Evolutionary conservation across 2,113 vertebrate genomes (phyloP).

Genomic region (Fregata magnificens): DNA sequence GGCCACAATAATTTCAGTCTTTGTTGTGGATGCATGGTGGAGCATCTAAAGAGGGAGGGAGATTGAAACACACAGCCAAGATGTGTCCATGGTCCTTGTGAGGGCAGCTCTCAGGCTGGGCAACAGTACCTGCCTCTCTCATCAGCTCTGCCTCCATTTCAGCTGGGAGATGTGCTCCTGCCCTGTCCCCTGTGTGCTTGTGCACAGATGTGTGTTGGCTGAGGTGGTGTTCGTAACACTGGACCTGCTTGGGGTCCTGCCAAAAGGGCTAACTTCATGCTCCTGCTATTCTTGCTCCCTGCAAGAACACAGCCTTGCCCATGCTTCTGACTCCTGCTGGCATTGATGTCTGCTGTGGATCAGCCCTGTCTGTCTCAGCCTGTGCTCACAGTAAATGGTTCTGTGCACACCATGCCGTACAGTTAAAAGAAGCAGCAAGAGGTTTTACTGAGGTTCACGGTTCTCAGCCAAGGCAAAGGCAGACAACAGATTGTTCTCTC

Average conservation of each 20-base stretch:
- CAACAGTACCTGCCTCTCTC: not conserved
- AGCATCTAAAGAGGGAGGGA: not conserved
- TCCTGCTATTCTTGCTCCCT: not conserved
- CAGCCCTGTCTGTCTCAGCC: not conserved
- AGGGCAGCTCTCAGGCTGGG: not conserved
- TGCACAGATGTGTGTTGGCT: not conserved
- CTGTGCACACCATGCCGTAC: rapidly evolving
- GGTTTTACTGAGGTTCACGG: not conserved
- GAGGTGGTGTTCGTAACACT: not conserved
- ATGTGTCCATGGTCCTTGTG: rapidly evolving
- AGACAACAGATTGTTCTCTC: not conserved
- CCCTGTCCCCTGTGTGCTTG: not conserved
- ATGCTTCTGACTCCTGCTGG: not conserved
- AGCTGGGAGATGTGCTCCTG: not conserved
- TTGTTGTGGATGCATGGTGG: not conserved
- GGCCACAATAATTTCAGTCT: not conserved
- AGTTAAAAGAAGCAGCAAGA: not conserved
- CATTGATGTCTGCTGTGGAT: not conserved
- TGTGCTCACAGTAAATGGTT: not conserved
- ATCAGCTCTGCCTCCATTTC: not conserved
- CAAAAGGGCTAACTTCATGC: rapidly evolving
- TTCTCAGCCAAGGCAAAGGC: not conserved
- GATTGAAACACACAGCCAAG: not conserved
- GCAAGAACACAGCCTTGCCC: not conserved
- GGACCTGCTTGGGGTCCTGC: not conserved